Evolutionary conservation across 35 echinoderm and acorn worm species (phyloP).

Genomic region (Lytechinus variegatus): DNA sequence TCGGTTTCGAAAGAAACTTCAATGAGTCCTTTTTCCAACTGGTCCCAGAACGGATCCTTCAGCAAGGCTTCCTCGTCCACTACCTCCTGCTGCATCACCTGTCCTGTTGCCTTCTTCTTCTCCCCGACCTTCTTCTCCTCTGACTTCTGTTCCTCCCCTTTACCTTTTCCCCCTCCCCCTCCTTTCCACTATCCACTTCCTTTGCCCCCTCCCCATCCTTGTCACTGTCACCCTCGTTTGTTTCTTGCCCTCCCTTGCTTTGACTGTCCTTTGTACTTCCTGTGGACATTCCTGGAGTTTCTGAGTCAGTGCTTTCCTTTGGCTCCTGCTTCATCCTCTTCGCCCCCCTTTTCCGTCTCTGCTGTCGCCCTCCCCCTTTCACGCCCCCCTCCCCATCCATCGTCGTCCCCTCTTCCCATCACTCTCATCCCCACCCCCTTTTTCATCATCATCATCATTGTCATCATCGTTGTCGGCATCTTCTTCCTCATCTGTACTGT

Average conservation of each 20-base stretch:
- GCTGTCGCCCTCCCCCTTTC: no score
- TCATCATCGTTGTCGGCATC: background rate
- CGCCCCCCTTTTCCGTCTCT: background rate
- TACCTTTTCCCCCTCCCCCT: background rate
- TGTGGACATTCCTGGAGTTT: background rate
- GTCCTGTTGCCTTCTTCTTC: background rate
- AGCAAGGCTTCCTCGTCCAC: conserved; percentile 31
- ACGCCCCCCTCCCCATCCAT: background rate
- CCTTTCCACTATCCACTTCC: background rate
- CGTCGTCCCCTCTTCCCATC: background rate
- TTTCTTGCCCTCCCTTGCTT: no score
- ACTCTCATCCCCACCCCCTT: background rate
- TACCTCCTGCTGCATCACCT: background rate
- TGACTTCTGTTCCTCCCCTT: background rate
- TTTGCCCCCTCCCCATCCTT: background rate
- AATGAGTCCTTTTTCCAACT: conserved; percentile 86
- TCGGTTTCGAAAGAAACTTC: conserved; percentile 72
- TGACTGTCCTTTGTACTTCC: no score
- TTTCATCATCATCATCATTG: conserved; percentile 45
- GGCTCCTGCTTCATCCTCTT: conserved; percentile 14
- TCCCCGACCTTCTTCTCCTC: background rate
- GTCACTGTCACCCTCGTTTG: background rate
- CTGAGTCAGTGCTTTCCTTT: background rate
- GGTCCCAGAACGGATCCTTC: conserved; percentile 93
- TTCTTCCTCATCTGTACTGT: conserved; percentile 37